Conservation (phyloP, 2,113 vertebrate genomes). For the Glaucomys volans region DNA sequence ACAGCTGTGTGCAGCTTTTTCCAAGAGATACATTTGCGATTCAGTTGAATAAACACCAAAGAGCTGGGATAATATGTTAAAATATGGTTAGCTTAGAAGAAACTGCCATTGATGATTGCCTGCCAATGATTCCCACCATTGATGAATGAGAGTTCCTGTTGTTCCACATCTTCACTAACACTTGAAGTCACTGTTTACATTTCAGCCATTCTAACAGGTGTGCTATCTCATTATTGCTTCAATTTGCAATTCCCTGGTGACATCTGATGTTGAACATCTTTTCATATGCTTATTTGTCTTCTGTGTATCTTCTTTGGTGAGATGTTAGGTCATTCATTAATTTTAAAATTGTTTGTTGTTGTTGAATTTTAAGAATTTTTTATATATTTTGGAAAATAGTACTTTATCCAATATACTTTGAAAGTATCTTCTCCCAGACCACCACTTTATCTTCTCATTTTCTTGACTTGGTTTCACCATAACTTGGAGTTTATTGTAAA, state of each 20-base stretch:
- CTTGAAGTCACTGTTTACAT: neutral
- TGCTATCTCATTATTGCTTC: neutral
- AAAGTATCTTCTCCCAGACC: neutral
- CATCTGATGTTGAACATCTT: neutral
- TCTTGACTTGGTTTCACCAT: slow-evolving; percentile 11
- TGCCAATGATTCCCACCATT: too few species aligned
- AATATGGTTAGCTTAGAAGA: neutral
- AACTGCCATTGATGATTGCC: too few species aligned
- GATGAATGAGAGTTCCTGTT: neutral
- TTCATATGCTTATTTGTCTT: neutral
- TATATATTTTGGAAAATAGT: neutral
- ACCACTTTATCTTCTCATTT: neutral
- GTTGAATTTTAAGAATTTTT: neutral
- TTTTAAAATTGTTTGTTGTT: neutral
- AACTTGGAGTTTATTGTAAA: neutral
- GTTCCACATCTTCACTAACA: neutral
- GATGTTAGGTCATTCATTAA: neutral
- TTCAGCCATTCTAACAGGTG: neutral
- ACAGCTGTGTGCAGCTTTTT: neutral
- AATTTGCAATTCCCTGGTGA: neutral
- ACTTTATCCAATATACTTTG: neutral
- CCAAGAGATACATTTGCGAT: neutral
- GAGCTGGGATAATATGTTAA: neutral
- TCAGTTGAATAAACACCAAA: slow-evolving; percentile 1
- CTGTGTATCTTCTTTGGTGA: neutral